These are phyloP conservation scores for Trichogramma evanescens DNA, from an alignment of 2,888 invertebrate genomes.

Conservation along the genomic window DNA sequence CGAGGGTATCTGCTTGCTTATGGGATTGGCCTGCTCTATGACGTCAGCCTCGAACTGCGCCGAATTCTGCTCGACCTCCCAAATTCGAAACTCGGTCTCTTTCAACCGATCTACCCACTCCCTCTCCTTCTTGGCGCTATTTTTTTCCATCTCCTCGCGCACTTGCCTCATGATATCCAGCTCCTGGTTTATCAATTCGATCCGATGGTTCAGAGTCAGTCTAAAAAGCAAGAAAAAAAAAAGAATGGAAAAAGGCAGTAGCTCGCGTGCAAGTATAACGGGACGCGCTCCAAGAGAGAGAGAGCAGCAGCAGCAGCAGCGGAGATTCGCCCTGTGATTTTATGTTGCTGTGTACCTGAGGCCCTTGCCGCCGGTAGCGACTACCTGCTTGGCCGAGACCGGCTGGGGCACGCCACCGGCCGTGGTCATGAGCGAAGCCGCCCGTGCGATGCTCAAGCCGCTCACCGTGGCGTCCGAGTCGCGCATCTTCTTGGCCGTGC, in stretches of 20 bases:
- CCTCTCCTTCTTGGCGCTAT: slow-evolving; percentile 45
- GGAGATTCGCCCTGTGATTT: not conserved
- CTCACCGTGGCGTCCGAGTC: not conserved
- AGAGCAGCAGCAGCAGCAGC: not conserved
- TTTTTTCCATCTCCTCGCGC: slow-evolving; percentile 39
- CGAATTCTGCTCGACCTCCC: slow-evolving; percentile 50
- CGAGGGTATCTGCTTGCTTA: slow-evolving; percentile 58
- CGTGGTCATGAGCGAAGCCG: not conserved
- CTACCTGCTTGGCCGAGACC: too few species aligned
- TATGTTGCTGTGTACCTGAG: slow-evolving; percentile 2
- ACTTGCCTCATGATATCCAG: slow-evolving; percentile 48
- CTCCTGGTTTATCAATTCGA: slow-evolving; percentile 51
- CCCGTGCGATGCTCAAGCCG: not conserved
- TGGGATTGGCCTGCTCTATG: slow-evolving; percentile 51
- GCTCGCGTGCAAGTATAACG: too few species aligned
- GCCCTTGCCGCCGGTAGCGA: not conserved
- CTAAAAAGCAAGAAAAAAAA: slow-evolving; percentile 27
- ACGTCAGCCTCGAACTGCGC: slow-evolving; percentile 52
- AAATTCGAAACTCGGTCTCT: slow-evolving; percentile 52
- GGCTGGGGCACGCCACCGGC: too few species aligned
- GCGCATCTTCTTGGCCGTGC: not conserved
- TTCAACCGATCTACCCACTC: slow-evolving; percentile 52
- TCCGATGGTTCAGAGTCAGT: slow-evolving; percentile 51
- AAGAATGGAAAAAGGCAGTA: not conserved
- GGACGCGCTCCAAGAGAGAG: too few species aligned